phyloP scores from a whole-genome alignment of 2,888 invertebrate species.

The Leptura quadrifasciata region DNA sequence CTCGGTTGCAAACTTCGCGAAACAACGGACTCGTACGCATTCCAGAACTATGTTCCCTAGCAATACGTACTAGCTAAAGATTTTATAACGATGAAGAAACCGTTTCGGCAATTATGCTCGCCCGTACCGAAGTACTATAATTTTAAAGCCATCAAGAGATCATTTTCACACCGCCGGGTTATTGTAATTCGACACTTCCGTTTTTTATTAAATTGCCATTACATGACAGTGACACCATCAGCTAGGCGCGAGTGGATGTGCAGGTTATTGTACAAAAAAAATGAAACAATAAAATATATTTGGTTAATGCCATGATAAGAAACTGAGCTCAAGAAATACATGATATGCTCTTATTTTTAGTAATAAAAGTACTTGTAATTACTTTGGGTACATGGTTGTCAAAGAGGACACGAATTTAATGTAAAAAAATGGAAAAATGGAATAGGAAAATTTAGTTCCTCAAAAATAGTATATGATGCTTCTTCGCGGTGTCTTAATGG shows the following conservation, averaged over 20 bases:
- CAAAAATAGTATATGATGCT: no score
- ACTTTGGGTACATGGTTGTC: no score
- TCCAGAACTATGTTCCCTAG: neutral
- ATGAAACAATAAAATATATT: neutral
- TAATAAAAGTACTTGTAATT: no score
- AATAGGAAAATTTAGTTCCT: no score
- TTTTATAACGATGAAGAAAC: conserved; percentile 35
- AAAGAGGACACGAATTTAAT: no score
- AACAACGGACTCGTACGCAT: neutral
- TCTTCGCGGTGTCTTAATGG: no score
- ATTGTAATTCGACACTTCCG: conserved; percentile 73
- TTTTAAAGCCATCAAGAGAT: conserved; percentile 73
- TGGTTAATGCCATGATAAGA: neutral
- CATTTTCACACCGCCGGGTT: conserved; percentile 72
- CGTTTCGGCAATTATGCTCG: conserved; percentile 51
- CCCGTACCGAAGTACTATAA: conserved; percentile 59
- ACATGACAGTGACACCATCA: conserved; percentile 59
- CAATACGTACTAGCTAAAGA: neutral
- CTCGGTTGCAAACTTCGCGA: neutral
- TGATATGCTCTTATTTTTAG: no score
- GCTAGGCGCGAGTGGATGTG: neutral
- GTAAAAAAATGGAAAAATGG: no score
- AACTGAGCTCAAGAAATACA: no score
- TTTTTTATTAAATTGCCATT: conserved; percentile 72
- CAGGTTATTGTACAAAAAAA: neutral